Conservation (phyloP, 2,797 vertebrate genomes). For the Threskiornis aethiopicus region DNA sequence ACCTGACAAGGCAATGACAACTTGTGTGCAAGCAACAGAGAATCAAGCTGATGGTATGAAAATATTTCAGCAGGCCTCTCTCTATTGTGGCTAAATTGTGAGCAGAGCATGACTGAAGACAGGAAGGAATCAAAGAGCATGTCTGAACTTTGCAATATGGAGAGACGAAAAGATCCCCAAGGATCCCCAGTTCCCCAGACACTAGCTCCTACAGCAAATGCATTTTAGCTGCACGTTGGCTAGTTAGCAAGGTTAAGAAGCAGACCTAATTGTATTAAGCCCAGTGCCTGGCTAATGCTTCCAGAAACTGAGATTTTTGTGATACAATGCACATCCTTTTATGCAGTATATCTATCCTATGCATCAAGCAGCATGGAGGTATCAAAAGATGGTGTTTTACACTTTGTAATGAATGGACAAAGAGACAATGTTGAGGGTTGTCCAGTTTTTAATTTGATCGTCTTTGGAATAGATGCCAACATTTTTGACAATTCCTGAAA, state of each 20-base stretch:
- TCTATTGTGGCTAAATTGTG: neutral
- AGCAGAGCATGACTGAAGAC: neutral
- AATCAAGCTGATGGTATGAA: neutral
- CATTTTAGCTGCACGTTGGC: neutral
- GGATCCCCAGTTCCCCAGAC: neutral
- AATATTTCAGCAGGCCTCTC: neutral
- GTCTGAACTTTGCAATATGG: neutral
- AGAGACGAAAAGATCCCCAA: neutral
- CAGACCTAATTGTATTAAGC: neutral
- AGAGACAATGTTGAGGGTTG: neutral
- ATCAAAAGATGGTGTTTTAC: neutral
- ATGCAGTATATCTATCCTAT: no score
- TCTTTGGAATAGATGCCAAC: neutral
- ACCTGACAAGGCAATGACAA: neutral
- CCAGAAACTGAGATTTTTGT: neutral
- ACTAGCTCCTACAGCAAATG: neutral
- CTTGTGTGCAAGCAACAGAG: neutral
- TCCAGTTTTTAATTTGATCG: neutral
- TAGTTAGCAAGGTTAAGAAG: neutral
- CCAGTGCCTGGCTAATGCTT: neutral
- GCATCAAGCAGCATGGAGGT: neutral
- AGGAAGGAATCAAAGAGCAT: neutral
- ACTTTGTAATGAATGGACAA: neutral
- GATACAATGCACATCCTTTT: neutral
- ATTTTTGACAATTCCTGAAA: neutral